Evolutionary conservation across 2,113 vertebrate genomes (phyloP), one percentile per base, ranked within the genome.

Genomic region (Mugil cephalus): DNA sequence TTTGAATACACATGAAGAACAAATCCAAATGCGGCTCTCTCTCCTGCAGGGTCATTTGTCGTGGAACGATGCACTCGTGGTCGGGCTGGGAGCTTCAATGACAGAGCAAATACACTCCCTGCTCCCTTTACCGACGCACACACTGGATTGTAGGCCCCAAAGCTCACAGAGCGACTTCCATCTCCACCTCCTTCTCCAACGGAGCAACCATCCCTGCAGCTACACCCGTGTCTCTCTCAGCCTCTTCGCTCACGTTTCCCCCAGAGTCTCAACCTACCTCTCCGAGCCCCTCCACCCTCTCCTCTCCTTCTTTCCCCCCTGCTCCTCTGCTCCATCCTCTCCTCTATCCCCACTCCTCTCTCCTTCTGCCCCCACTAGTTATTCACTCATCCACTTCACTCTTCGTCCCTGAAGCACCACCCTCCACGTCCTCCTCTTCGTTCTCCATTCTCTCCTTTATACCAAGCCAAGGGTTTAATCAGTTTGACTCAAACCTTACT

Each of bases 331-430:
- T 80, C 59, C 74, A 67, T 73, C 69, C 47, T 56, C 40, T 56
- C 40, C 60, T 30, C 66, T 76, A 40, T 42, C 42, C 40, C 61
- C 53, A 8, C 52, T 64, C 39, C 43, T 68, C 55, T 15, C 46
- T 73, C 19, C 17, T 59, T 52, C 69, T 79, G 74, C 74, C 81
- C 80, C 86, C 53, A 67, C 70, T 80, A 85, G 79, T 85, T 89
- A 84, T 68, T 85, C 77, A 77, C 77, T 87, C 85, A 90, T 90
- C 85, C 87, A 77, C 85, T 88, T 88, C 80, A 77, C 65, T 79
- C 34, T 73, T 46, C 70, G 60, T 58, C 86, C 86, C 80, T 1
- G 18, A 73, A 82, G 78, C 69, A 63, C 65, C 74, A 67, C 56
- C 46, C 60, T 43, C 12, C 40, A 47, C 51, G 4, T 69, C 62